Evolutionary conservation across 2,888 invertebrate genomes (phyloP).

Genomic region (Mythimna vitellina): DNA sequence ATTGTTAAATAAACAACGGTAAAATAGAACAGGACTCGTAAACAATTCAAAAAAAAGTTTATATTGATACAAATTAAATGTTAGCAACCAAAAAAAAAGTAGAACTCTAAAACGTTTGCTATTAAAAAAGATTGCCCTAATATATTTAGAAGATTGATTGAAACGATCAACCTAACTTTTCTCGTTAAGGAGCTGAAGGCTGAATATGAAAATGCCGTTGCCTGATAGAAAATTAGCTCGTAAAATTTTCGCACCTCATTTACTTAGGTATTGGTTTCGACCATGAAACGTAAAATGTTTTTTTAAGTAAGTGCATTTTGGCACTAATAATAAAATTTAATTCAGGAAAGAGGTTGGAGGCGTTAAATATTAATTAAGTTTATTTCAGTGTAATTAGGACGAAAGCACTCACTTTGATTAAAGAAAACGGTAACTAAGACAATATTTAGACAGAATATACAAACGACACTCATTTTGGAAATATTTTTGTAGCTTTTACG

Average conservation of each 20-base stretch:
- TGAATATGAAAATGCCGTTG: slow-evolving; percentile 45
- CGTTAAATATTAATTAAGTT: slow-evolving; percentile 1
- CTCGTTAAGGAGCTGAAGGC: slow-evolving; percentile 60
- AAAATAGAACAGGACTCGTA: too few species aligned
- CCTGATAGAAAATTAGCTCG: slow-evolving; percentile 40
- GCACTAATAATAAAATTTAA: slow-evolving; percentile 11
- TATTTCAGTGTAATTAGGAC: background rate
- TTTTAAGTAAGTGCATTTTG: slow-evolving; percentile 5
- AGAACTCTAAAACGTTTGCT: slow-evolving; percentile 51
- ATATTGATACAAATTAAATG: slow-evolving; percentile 60
- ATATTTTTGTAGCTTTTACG: background rate
- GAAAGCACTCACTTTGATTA: slow-evolving; percentile 10
- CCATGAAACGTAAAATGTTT: slow-evolving; percentile 14
- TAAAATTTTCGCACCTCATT: slow-evolving; percentile 56
- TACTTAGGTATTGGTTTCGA: slow-evolving; percentile 30
- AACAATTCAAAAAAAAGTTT: slow-evolving; percentile 42
- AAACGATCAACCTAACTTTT: slow-evolving; percentile 66
- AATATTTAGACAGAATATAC: background rate
- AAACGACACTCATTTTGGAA: background rate
- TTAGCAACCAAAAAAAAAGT: slow-evolving; percentile 57
- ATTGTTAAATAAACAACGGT: too few species aligned
- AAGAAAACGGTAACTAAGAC: slow-evolving; percentile 2
- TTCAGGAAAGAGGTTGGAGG: slow-evolving; percentile 22
- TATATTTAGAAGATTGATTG: slow-evolving; percentile 70
- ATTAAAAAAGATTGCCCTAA: slow-evolving; percentile 65